phyloP scores from a whole-genome alignment of 2,888 invertebrate genomes.

The Anaspis maculata region DNA sequence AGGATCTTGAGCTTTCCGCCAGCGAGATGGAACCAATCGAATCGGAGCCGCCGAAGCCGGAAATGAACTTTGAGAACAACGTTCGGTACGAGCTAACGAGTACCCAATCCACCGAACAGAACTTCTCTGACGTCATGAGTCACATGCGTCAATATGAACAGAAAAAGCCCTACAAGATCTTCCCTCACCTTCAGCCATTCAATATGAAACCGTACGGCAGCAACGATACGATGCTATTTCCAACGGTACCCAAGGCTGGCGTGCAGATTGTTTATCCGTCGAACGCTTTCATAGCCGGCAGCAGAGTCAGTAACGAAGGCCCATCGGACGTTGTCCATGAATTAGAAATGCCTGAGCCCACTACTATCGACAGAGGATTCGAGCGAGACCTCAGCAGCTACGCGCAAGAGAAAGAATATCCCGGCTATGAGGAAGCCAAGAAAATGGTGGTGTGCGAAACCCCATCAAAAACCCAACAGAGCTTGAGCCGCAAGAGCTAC shows the following conservation, averaged over 20 bases:
- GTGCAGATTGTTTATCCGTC: conserved; percentile 8
- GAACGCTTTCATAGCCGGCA: neutral
- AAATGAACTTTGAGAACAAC: neutral
- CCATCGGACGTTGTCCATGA: neutral
- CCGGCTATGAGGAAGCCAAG: conserved; percentile 5
- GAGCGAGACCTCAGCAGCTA: conserved; percentile 5
- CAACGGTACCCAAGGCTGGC: neutral
- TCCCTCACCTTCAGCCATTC: conserved; percentile 8
- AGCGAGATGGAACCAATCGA: no score
- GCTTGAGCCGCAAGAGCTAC: conserved; percentile 6
- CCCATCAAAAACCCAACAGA: neutral
- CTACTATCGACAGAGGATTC: neutral
- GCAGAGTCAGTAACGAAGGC: neutral
- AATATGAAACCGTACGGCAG: conserved; percentile 9
- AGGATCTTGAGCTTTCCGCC: no score
- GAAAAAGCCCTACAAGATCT: neutral
- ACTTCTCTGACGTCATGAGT: conserved; percentile 5
- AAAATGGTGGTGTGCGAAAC: conserved; percentile 3
- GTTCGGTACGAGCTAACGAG: conserved; percentile 3
- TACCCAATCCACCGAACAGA: conserved; percentile 1
- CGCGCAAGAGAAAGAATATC: conserved; percentile 2
- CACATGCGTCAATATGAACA: conserved; percentile 4
- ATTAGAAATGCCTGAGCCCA: no score
- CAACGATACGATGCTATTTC: conserved; percentile 3
- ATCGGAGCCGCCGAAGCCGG: neutral